These are phyloP conservation scores for Fulmarus glacialis DNA, from an alignment of 2,113 vertebrate species.

Conservation along the genomic window DNA sequence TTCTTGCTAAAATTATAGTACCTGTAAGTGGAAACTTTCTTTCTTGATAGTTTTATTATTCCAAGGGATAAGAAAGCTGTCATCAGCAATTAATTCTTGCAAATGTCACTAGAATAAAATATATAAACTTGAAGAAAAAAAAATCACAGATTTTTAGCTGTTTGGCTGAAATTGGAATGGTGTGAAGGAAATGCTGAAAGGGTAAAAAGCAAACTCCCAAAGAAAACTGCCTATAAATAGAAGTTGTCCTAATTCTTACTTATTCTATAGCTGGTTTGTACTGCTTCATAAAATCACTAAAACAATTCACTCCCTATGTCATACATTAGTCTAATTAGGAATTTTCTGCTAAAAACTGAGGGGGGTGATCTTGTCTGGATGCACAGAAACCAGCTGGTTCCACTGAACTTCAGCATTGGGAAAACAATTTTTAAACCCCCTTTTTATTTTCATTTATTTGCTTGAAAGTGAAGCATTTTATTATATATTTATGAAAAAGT, in stretches of 20 bases:
- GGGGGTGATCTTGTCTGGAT: not conserved
- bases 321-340: not conserved
- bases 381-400: not conserved
- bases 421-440: fast-evolving
- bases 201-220: not conserved
- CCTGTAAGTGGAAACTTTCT: not conserved
- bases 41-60: not conserved
- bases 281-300: not conserved
- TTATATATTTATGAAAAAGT: not conserved
- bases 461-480: not conserved
- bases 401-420: not conserved
- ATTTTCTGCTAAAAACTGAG: not conserved
- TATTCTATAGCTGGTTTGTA: not conserved
- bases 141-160: not conserved
- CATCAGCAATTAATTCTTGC: slow-evolving; percentile 36
- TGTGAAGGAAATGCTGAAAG: slow-evolving; percentile 28
- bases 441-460: not conserved
- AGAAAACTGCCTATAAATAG: slow-evolving; percentile 23
- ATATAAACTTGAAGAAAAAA: slow-evolving; percentile 20
- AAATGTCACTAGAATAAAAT: slow-evolving; percentile 41
- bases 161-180: slow-evolving; percentile 26
- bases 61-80: not conserved
- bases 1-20: not conserved
- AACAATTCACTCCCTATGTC: not conserved
- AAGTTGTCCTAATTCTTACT: slow-evolving; percentile 36